Conservation (phyloP, 2,888 invertebrate species). For the Philhelius pedissequus region DNA sequence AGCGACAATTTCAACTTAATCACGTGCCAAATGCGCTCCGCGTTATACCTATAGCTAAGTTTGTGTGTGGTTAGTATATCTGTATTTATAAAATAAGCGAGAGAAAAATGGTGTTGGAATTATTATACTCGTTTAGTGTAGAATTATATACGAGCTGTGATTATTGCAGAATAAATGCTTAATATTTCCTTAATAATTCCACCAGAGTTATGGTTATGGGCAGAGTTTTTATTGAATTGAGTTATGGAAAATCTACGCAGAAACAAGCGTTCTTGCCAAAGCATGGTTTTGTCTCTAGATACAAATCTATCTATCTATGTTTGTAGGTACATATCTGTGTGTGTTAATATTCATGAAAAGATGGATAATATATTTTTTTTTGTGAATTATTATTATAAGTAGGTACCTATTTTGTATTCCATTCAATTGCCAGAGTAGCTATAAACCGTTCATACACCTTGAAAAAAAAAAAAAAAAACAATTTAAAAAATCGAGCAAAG, state of each 20-base stretch:
- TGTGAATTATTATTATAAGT: slow-evolving; percentile 6
- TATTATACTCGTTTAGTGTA: slow-evolving; percentile 26
- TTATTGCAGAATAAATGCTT: slow-evolving; percentile 52
- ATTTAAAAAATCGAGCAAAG: not conserved
- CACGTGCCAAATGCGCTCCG: slow-evolving; percentile 52
- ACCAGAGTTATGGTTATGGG: slow-evolving; percentile 61
- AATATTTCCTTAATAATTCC: slow-evolving; percentile 65
- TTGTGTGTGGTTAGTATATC: not conserved
- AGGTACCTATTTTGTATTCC: slow-evolving; percentile 17
- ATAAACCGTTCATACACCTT: slow-evolving; percentile 25
- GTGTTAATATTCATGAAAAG: slow-evolving; percentile 30
- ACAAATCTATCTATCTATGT: not conserved
- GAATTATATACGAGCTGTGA: slow-evolving; percentile 21
- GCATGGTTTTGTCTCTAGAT: not conserved
- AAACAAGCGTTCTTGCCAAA: slow-evolving; percentile 54
- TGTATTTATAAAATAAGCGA: not conserved
- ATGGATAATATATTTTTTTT: not conserved
- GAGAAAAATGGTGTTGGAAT: slow-evolving; percentile 13
- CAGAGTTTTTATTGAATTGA: slow-evolving; percentile 33
- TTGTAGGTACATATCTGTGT: too few relatives aligned
- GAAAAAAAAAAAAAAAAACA: too few relatives aligned
- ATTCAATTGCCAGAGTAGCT: slow-evolving; percentile 38
- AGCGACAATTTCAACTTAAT: slow-evolving; percentile 60
- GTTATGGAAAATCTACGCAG: slow-evolving; percentile 19
- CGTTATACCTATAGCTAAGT: not conserved